These are phyloP conservation scores for Lepilemur ruficaudatus DNA, from an alignment of 2,797 vertebrate species.

Conservation along the genomic window DNA sequence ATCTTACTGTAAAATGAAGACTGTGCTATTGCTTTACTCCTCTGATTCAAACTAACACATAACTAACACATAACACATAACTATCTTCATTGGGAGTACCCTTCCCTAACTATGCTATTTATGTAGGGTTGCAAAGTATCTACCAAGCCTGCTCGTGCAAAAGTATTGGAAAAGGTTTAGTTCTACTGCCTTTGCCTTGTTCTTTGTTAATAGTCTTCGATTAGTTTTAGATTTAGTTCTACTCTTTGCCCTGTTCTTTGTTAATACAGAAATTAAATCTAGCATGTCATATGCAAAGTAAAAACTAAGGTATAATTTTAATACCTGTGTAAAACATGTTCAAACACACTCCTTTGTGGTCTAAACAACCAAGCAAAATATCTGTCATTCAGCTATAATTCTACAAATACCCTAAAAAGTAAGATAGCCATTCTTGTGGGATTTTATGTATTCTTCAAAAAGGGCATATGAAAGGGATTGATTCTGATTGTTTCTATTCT, in stretches of 20 bases:
- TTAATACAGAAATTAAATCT: not conserved
- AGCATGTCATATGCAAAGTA: not conserved
- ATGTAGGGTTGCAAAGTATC: not conserved
- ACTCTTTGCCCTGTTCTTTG: not conserved
- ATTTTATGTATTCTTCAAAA: not conserved
- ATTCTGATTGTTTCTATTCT: not conserved
- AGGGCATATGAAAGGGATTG: not conserved
- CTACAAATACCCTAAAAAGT: not conserved
- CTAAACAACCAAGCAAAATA: not conserved
- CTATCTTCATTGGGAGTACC: not conserved
- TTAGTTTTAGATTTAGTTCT: not conserved
- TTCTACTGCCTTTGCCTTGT: not conserved
- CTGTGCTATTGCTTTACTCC: not conserved
- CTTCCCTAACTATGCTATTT: not conserved
- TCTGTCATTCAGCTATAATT: not conserved
- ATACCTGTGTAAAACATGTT: not conserved
- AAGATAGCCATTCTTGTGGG: not conserved
- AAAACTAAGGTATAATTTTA: slow-evolving; percentile 27
- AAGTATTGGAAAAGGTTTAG: not conserved
- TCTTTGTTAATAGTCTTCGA: not conserved
- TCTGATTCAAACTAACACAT: not conserved
- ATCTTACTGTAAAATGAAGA: not conserved
- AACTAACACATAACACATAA: not conserved
- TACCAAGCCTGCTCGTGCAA: not conserved
- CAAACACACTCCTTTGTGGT: not conserved